These are phyloP conservation scores for Halcyon malimbica DNA, from an alignment of 2,113 vertebrate species.

Conservation along the genomic window DNA sequence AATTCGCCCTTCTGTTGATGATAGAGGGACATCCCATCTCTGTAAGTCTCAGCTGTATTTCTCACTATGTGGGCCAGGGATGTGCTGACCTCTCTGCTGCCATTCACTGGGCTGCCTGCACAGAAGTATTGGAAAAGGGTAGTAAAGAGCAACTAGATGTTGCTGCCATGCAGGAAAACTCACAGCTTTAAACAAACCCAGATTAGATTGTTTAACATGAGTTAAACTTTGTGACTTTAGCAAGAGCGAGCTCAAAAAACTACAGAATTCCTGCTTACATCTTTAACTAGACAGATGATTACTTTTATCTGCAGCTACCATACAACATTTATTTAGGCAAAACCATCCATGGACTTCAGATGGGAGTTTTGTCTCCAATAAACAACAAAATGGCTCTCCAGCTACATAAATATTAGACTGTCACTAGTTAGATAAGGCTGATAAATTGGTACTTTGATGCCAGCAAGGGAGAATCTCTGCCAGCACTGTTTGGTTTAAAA, in stretches of 20 bases:
- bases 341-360: slow-evolving; percentile 7
- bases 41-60: not conserved
- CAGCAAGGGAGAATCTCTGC: not conserved
- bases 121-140: not conserved
- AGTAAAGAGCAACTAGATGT: not conserved
- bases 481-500: not conserved
- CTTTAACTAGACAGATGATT: slow-evolving; percentile 24
- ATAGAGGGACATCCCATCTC: rapidly evolving
- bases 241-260: not conserved
- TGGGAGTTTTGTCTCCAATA: slow-evolving; percentile 27
- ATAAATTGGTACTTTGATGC: not conserved
- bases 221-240: not conserved
- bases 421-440: slow-evolving; percentile 43
- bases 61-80: not conserved
- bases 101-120: not conserved
- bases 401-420: slow-evolving; percentile 23
- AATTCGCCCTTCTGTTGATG: not conserved
- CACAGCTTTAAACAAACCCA: not conserved
- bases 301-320: slow-evolving; percentile 45
- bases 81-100: not conserved
- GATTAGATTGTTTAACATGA: not conserved
- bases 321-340: slow-evolving; percentile 10
- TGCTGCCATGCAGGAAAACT: not conserved
- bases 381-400: slow-evolving; percentile 30
- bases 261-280: not conserved